Evolutionary conservation across 1,140 invertebrate species (phyloP).

Genomic region (Olivierus martensii): DNA sequence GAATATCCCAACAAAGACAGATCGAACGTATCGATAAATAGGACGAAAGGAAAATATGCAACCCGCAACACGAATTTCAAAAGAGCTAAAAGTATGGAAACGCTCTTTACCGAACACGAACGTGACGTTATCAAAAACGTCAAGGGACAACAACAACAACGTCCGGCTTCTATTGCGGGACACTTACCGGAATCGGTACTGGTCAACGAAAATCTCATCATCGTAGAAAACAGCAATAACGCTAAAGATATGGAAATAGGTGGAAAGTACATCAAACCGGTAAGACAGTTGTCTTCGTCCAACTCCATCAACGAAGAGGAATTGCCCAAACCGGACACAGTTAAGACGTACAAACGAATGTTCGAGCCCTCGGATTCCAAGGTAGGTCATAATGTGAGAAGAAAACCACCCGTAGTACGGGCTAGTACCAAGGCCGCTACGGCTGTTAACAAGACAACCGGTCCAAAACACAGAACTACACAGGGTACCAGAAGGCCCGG

Average conservation of each 20-base stretch:
- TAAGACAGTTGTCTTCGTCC: background rate
- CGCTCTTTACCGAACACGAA: constrained; percentile 4
- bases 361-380: constrained; percentile 44
- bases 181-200: background rate
- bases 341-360: constrained; percentile 64
- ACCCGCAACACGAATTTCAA: constrained; percentile 5
- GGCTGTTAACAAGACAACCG: constrained; percentile 24
- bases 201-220: background rate
- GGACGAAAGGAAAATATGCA: background rate
- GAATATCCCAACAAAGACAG: constrained; percentile 25
- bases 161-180: background rate
- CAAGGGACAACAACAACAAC: background rate
- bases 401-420: constrained; percentile 12
- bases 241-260: background rate
- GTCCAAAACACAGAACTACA: background rate
- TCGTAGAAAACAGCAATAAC: constrained; percentile 12
- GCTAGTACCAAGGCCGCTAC: constrained; percentile 21
- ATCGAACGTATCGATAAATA: background rate
- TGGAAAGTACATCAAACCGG: background rate
- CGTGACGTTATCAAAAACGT: background rate
- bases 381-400: constrained; percentile 4
- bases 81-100: constrained; percentile 18
- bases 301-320: constrained; percentile 51
- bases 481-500: background rate
- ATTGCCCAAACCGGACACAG: constrained; percentile 66